phyloP scores from a whole-genome alignment of 2,888 invertebrate genomes.

The Steinernema hermaphroditum region DNA sequence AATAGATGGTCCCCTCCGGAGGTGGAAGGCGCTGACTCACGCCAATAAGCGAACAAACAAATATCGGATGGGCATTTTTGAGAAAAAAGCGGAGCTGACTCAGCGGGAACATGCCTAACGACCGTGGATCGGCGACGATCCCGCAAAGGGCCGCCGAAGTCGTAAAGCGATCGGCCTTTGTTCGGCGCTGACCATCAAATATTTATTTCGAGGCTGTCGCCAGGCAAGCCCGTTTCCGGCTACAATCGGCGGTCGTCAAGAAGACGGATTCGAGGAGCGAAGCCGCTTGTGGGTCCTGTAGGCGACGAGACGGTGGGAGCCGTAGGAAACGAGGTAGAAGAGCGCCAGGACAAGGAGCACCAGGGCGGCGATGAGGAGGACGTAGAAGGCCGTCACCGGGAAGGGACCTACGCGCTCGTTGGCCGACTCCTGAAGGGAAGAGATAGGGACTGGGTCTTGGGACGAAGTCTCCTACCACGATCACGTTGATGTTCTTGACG shows the following conservation, averaged over 20 bases:
- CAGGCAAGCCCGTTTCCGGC: neutral
- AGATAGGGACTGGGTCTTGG: no score
- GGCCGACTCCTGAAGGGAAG: neutral
- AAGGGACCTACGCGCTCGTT: neutral
- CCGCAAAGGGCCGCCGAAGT: constrained; percentile 21
- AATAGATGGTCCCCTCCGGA: neutral
- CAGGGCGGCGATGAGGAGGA: constrained; percentile 44
- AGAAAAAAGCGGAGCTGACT: constrained; percentile 17
- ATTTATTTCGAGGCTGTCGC: constrained; percentile 28
- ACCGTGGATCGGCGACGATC: neutral
- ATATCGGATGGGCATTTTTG: neutral
- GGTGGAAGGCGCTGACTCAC: constrained; percentile 12
- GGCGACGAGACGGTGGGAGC: neutral
- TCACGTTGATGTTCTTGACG: constrained; percentile 7
- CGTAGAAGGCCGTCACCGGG: constrained; percentile 48
- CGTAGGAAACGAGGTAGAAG: neutral
- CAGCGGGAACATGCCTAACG: constrained; percentile 8
- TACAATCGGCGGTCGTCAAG: no score
- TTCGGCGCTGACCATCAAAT: constrained; percentile 30
- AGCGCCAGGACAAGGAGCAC: constrained; percentile 44
- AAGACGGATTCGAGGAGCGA: no score
- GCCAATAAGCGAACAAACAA: constrained; percentile 13
- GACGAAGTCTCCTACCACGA: neutral
- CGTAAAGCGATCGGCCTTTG: constrained; percentile 28
- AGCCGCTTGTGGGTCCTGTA: constrained; percentile 12